phyloP scores from a whole-genome alignment of 2,888 invertebrate species.

The Laothoe populi region DNA sequence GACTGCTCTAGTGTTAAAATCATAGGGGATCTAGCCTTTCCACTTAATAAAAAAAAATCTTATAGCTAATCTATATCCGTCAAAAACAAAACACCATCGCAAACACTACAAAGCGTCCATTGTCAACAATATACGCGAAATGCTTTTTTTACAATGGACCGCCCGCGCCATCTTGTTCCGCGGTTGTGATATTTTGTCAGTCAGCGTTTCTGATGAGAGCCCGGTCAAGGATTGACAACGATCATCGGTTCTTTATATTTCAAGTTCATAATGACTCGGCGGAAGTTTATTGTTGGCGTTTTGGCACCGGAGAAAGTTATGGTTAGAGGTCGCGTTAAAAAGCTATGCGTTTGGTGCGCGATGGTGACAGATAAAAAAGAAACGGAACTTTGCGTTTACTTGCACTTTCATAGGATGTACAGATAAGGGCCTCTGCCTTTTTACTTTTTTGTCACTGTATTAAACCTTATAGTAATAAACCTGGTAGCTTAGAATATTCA shows the following conservation, averaged over 20 bases:
- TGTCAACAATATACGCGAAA: slow-evolving; percentile 7
- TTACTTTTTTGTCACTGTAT: background rate
- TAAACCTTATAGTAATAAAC: background rate
- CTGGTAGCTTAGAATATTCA: background rate
- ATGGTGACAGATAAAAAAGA: slow-evolving; percentile 12
- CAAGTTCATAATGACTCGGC: slow-evolving; percentile 67
- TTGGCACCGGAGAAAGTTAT: slow-evolving; percentile 65
- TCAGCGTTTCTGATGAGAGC: slow-evolving; percentile 42
- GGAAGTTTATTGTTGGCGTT: slow-evolving; percentile 58
- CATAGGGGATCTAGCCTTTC: too few relatives aligned
- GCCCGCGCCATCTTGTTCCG: slow-evolving; percentile 35
- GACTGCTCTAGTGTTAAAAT: too few relatives aligned
- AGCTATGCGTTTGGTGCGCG: slow-evolving; percentile 7
- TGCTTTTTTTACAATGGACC: slow-evolving; percentile 28
- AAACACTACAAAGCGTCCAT: slow-evolving; percentile 3
- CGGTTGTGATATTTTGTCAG: slow-evolving; percentile 37
- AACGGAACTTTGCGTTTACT: slow-evolving; percentile 7
- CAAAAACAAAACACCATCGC: background rate
- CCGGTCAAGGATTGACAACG: slow-evolving; percentile 55
- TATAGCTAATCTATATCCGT: too few relatives aligned
- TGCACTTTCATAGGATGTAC: slow-evolving; percentile 32
- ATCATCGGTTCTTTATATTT: slow-evolving; percentile 43
- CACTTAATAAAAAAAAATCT: too few relatives aligned
- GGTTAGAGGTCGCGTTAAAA: slow-evolving; percentile 61
- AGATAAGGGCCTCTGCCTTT: slow-evolving; percentile 10